Percentiles rank a stretch among this genome's conserved stretches.
phyloP scores from a whole-genome alignment of 2,797 vertebrate species.

The Graptemys geographica region DNA sequence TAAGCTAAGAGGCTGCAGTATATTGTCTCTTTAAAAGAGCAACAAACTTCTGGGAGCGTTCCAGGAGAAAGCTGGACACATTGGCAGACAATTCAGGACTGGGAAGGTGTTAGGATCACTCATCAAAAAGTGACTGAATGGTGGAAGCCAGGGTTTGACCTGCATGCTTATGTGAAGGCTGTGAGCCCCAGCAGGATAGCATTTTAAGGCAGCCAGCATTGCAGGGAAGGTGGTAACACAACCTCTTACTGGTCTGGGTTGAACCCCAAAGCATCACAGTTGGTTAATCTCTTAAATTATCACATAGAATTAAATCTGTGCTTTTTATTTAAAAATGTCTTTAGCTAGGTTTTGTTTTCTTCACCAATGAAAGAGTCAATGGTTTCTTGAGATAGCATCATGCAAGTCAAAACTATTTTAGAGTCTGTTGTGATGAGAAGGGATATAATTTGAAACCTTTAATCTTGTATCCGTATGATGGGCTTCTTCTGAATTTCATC shows the following conservation, averaged over 20 bases:
- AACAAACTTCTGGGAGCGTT: not conserved
- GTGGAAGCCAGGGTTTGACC: not conserved
- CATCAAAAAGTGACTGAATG: not conserved
- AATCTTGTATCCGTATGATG: not conserved
- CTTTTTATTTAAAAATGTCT: slow-evolving; percentile 7
- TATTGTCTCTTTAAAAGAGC: not conserved
- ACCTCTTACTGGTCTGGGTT: not conserved
- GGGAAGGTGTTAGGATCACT: not conserved
- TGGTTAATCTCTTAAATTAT: not conserved
- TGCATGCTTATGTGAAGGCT: not conserved
- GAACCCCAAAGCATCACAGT: not conserved
- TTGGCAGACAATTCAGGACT: not conserved
- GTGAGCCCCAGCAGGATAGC: not conserved
- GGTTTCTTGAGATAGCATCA: slow-evolving; percentile 4
- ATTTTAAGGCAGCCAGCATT: not conserved
- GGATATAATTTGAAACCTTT: not conserved
- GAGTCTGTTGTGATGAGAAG: not conserved
- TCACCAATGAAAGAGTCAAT: slow-evolving; percentile 17
- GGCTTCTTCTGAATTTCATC: not conserved
- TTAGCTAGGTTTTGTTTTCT: not conserved
- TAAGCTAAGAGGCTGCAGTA: not conserved
- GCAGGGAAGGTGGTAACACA: not conserved
- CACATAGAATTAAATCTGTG: not conserved
- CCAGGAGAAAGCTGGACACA: not conserved
- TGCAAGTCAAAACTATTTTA: not conserved